Base-by-base conservation (phyloP, 1,140 invertebrate species). In the Papilio polyxenes region DNA sequence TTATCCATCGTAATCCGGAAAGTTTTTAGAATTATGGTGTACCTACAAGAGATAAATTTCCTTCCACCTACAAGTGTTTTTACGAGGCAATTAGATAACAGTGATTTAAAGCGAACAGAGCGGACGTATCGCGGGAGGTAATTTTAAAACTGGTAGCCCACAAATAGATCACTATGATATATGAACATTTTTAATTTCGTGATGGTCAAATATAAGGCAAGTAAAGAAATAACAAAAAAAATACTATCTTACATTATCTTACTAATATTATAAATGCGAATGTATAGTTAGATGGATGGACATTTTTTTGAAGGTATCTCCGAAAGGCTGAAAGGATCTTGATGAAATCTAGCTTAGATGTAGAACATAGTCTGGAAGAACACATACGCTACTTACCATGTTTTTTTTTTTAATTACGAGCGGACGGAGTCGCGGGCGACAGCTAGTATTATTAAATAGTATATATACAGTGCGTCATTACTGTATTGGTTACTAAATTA, bases 21-120 rank as follows among this genome's bases (percentile, higher is more conserved):
- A 37, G 9, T 37, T 31, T 65, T 74, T 44, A 74, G 44, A 44
- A 3, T 37, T 48, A 48, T 75, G 17, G 37, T 48, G 17, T 48
- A 75, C 72, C 40, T 48, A 48, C 37, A n/a, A 20, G 44, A 48
- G 75, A 76, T 76, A 76, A 76, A 76, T 76, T 49, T 53, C 75
- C n/a, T 76, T 53, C 48, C 75, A 51, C 48, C 44, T 51, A 76
- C 75, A 76, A 49, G 75, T 53, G 75, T 76, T 76, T 76, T 76
- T 76, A 76, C 75, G 75, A 76, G 48, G 75, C 75, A 76, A 76
- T 76, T 76, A 76, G 75, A 76, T 76, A 76, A 76, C 49, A 76
- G 75, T 76, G 75, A 76, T 76, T 76, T 76, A 76, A 10, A n/a
- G 20, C 75, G 17, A 51, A 10, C 20, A 76, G 75, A n/a, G n/a